Base-by-base conservation (phyloP, 2,888 invertebrate species). In the Diadromus collaris region DNA sequence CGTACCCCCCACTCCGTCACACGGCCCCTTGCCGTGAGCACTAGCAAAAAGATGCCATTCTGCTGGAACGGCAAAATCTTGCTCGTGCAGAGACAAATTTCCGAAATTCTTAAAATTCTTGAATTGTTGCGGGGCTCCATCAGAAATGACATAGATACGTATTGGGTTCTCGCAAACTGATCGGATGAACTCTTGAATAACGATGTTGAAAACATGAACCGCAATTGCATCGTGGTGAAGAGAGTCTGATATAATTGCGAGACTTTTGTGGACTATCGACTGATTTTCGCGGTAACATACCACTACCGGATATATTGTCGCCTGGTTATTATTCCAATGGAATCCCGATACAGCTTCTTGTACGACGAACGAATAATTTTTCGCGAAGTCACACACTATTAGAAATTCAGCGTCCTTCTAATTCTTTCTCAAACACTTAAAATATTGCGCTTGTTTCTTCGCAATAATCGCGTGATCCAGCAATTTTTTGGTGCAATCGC, bases 11-110 rank as follows among this genome's bases (percentile, higher is more conserved):
- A 81, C 65, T 6, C 83, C 77, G 61, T 79, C 80, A 72, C 79
- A 79, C 19, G 80, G 77, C 13, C 79, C 76, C 77, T 83, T 79
- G 19, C 81, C 80, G 61, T 81, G 80, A 34, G 69, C 74, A 48
- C 56, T 75, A 44, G 78, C 70, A 70, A 80, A 81, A 44, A 76
- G 81, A 73, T 82, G 68, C 82, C 78, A 82, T 58, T 70, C 73
- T 7, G 69, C 74, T 29, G 60, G 41, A 69, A 81, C 60, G 16
- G 54, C 51, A 70, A 79, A 82, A 63, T 81, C 79, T 16, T 69
- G 24, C 61, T 76, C 56, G 63, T 80, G 77, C 44, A 76, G 58
- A 64, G 65, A 75, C 41, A 81, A 29, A 69, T 83, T 83, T 1
- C 64, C 51, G 44, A 82, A 72, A 69, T 83, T 80, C 24, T 70